Evolutionary conservation across 2,797 vertebrate genomes (phyloP).

Genomic region (Cyclura pinguis): DNA sequence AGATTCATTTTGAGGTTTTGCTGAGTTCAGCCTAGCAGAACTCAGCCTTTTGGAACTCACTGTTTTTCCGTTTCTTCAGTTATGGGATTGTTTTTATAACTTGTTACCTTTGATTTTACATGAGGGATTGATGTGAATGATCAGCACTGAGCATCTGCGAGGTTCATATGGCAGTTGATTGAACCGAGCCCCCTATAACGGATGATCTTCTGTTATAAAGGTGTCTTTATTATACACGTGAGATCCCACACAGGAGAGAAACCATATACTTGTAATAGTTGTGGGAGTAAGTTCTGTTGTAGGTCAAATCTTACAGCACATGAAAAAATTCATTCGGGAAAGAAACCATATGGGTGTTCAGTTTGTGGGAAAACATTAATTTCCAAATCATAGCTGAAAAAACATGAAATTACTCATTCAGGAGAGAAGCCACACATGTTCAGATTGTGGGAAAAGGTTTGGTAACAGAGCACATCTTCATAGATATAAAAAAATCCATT

Average conservation of each 20-base stretch:
- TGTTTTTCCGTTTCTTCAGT: no score
- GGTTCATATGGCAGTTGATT: no score
- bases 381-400: background rate
- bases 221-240: background rate
- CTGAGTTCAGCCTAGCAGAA: no score
- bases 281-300: background rate
- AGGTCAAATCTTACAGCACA: background rate
- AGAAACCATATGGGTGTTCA: background rate
- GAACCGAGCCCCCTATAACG: no score
- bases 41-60: no score
- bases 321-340: background rate
- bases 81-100: no score
- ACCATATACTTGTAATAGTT: background rate
- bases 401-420: background rate
- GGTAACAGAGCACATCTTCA: background rate
- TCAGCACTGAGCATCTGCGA: no score
- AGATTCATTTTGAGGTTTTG: no score
- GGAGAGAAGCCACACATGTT: background rate
- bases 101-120: no score
- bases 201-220: background rate
- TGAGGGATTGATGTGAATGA: no score
- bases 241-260: background rate
- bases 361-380: background rate
- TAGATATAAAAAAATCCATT: background rate
- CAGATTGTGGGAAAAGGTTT: background rate